Evolutionary conservation across 2,113 vertebrate genomes (phyloP).

Genomic region (Panthera tigris): DNA sequence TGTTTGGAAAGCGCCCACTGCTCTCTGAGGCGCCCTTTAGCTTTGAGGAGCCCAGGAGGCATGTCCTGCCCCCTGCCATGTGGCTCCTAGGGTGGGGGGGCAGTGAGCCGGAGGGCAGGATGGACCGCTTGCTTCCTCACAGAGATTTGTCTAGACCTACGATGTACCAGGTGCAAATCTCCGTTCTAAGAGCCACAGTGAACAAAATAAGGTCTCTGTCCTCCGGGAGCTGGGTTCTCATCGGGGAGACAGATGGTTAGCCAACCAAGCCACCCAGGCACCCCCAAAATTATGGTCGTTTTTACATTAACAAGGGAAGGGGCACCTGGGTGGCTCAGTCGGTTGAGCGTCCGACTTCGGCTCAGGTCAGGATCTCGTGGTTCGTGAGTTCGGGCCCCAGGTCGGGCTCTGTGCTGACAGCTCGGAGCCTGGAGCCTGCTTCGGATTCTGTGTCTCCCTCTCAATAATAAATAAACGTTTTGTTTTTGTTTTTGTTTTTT

Average conservation of each 20-base stretch:
- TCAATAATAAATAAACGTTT: no score
- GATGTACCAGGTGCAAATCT: not conserved
- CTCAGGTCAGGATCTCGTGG: no score
- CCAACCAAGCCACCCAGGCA: no score
- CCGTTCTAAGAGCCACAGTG: not conserved
- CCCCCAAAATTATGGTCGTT: no score
- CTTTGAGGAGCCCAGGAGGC: not conserved
- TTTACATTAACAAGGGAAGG: no score
- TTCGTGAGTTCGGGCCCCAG: rapidly evolving
- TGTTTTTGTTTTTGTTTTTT: no score
- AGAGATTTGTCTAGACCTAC: not conserved
- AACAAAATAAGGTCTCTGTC: not conserved
- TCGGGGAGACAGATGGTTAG: not conserved
- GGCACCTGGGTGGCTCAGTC: no score
- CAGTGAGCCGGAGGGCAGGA: not conserved
- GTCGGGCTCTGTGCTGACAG: no score
- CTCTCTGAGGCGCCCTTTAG: not conserved
- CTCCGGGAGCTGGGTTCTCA: not conserved
- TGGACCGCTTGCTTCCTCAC: not conserved
- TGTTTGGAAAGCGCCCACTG: not conserved
- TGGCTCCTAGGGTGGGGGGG: not conserved
- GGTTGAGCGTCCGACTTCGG: no score
- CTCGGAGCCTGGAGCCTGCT: no score
- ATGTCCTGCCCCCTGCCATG: rapidly evolving
- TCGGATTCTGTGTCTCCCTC: no score